A percentile compares a stretch with the other conserved stretches of the same genome.
These are phyloP conservation scores for Cataglyphis hispanica DNA, from an alignment of 1,140 invertebrate species.

Conservation along the genomic window DNA sequence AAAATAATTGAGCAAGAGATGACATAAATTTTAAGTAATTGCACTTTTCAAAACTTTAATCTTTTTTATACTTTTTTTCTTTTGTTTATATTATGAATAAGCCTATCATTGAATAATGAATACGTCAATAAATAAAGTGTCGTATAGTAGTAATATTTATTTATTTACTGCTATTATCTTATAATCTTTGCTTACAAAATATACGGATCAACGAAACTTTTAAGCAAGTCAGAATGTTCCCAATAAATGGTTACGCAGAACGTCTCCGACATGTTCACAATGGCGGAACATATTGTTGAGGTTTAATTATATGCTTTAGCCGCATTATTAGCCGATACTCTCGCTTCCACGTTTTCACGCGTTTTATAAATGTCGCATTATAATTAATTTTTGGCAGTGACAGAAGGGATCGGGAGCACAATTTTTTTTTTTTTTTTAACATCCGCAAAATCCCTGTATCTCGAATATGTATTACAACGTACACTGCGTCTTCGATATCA, in stretches of 20 bases:
- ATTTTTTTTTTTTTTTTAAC: no score
- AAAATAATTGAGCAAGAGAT: no score
- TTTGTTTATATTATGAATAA: no score
- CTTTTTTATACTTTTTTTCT: no score
- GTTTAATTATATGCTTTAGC: slow-evolving; percentile 30
- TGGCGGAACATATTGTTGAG: slow-evolving; percentile 69
- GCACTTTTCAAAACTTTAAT: no score
- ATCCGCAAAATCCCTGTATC: slow-evolving; percentile 34
- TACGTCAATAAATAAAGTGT: slow-evolving; percentile 12
- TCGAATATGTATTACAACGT: slow-evolving; percentile 21
- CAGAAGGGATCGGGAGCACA: slow-evolving; percentile 30
- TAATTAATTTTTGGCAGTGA: slow-evolving; percentile 66
- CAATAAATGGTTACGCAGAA: slow-evolving; percentile 65
- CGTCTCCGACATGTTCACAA: slow-evolving; percentile 66
- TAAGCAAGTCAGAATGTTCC: slow-evolving; percentile 78
- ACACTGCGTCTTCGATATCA: slow-evolving; percentile 3
- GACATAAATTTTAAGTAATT: no score
- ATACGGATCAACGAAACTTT: slow-evolving; percentile 81
- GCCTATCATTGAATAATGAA: not conserved
- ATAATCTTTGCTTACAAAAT: slow-evolving; percentile 83
- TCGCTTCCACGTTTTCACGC: not conserved
- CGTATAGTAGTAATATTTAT: slow-evolving; percentile 78
- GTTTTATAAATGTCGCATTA: slow-evolving; percentile 9
- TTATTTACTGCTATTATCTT: slow-evolving; percentile 72
- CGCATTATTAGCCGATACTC: not conserved